Base-by-base conservation (phyloP, 2,888 invertebrate genomes). In the Asteroscopus sphinx region DNA sequence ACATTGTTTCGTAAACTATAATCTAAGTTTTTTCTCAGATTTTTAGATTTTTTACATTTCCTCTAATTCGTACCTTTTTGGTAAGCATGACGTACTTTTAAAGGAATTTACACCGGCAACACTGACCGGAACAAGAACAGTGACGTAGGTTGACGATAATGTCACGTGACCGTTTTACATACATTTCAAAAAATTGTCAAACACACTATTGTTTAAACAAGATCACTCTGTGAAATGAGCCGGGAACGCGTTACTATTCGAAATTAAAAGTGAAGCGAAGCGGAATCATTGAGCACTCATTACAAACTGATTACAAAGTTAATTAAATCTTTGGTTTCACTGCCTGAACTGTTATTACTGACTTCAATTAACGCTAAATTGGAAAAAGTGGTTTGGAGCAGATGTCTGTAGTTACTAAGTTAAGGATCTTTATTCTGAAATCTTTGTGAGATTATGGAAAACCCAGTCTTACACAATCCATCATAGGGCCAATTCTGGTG, bases 211-310 rank as follows among this genome's bases (percentile, higher is more conserved):
- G 21, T 49, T 33, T 17, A 49, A 51, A 56, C 46, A 44, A 60
- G 45, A 66, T 40, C 49, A 61, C 13, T 33, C 15, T 36, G 30
- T 56, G 48, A 56, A 71, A 71, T 67, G 68, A 58, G 68, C 49
- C 30, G 54, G 59, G 58, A 57, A 65, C 36, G 56, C 41, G 44
- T 12, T 30, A 21, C 32, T 16, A 54, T 60, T 73, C 30, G 57
- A 73, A 73, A 71, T 58, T 51, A 68, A 73, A 71, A 71, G 70
- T 71, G 70, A 68, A 73, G 63, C 63, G 44, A 41, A 68, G 58
- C 64, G 55, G 59, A 73, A 68, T 73, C 63, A 53, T 46, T 56
- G 63, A 48, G 46, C 49, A 59, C 42, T 68, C 36, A 73, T 60
- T 55, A 73, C 64, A 46, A 64, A 68, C 51, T 63, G 59, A 72